phyloP scores from a whole-genome alignment of 2,888 invertebrate species.

The Lampropteryx suffumata region DNA sequence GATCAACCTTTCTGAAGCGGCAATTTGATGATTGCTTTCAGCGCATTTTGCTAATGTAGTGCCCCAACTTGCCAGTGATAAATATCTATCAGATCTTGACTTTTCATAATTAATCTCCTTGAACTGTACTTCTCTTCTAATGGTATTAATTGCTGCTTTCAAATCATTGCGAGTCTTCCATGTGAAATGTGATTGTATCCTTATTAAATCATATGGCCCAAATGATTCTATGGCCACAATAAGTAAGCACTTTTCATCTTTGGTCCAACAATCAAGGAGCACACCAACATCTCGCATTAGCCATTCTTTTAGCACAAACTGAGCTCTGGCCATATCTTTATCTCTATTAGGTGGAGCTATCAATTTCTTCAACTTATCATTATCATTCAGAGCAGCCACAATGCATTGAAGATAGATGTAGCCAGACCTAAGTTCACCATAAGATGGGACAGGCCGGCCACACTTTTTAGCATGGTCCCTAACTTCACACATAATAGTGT shows the following conservation, averaged over 20 bases:
- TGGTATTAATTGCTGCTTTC: slow-evolving; percentile 5
- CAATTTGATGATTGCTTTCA: not conserved
- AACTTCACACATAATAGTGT: slow-evolving; percentile 11
- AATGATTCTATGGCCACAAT: slow-evolving; percentile 12
- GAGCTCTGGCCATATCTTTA: slow-evolving; percentile 5
- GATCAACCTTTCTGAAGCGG: slow-evolving; percentile 4
- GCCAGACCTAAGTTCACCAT: slow-evolving; percentile 8
- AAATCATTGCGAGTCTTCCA: slow-evolving; percentile 8
- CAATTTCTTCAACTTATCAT: slow-evolving; percentile 8
- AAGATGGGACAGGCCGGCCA: not conserved
- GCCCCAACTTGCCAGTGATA: slow-evolving; percentile 15
- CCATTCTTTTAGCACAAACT: slow-evolving; percentile 14
- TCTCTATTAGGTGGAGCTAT: not conserved
- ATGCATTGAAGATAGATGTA: slow-evolving; percentile 16
- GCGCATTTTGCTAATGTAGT: slow-evolving; percentile 6
- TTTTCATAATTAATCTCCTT: slow-evolving; percentile 3
- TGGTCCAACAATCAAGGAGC: slow-evolving; percentile 6
- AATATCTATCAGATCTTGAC: not conserved
- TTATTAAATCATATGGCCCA: not conserved
- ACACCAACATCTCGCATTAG: slow-evolving; percentile 11
- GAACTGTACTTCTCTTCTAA: not conserved
- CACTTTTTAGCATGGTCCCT: slow-evolving; percentile 1
- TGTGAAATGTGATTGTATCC: slow-evolving; percentile 6
- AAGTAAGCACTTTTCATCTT: slow-evolving; percentile 15
- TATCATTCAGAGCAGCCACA: slow-evolving; percentile 1